Conservation (phyloP, 2,113 vertebrate species). For the Periophthalmodon schlosseri region DNA sequence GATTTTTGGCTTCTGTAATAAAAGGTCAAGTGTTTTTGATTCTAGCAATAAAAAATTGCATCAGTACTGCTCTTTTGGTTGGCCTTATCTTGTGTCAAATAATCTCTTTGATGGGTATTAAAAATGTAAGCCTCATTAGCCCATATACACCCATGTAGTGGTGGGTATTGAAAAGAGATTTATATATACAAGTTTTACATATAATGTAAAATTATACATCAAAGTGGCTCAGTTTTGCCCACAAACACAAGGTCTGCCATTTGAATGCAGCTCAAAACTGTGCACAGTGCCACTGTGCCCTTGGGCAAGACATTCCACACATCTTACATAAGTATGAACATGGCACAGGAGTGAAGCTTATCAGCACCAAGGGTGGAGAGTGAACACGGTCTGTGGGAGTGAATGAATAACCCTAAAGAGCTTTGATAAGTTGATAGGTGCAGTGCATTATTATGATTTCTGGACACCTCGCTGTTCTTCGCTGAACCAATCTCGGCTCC, state of each 20-base stretch:
- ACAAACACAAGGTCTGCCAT: too few relatives aligned
- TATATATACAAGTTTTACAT: too few relatives aligned
- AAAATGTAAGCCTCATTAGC: not conserved
- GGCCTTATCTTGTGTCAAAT: not conserved
- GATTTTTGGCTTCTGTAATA: not conserved
- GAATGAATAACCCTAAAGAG: not conserved
- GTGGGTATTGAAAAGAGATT: too few relatives aligned
- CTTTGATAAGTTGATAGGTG: not conserved
- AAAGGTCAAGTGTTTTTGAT: too few relatives aligned
- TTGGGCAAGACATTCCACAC: not conserved
- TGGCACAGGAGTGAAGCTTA: too few relatives aligned
- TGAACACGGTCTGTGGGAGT: too few relatives aligned
- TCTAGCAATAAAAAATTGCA: too few relatives aligned
- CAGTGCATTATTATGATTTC: not conserved
- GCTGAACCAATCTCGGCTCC: not conserved
- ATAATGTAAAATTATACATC: too few relatives aligned
- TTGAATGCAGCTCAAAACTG: too few relatives aligned
- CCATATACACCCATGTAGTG: too few relatives aligned
- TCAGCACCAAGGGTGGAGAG: not conserved
- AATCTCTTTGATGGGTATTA: not conserved
- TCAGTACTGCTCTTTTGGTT: not conserved
- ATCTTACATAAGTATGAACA: not conserved
- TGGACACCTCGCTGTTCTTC: constrained; percentile 1
- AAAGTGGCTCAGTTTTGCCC: too few relatives aligned
- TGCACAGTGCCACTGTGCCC: not conserved